Percentiles rank a stretch among this genome's conserved stretches.
These are phyloP conservation scores for Hydrotaea cyrtoneurina DNA, from an alignment of 2,888 invertebrate species.

Conservation along the genomic window DNA sequence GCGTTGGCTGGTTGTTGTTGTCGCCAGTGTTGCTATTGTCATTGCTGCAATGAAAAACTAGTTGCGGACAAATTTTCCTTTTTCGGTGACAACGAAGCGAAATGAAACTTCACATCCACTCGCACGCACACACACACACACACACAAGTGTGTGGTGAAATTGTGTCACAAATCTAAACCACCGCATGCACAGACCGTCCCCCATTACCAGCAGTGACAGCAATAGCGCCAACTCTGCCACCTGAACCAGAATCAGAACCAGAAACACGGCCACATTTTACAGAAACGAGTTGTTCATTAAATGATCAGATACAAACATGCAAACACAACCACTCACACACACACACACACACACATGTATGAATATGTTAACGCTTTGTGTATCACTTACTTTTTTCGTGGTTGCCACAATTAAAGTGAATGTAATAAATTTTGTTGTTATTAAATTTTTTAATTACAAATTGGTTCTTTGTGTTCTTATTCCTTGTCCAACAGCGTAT, in stretches of 20 bases:
- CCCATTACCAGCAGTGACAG: neutral
- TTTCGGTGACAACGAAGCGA: slow-evolving; percentile 57
- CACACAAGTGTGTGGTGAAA: slow-evolving; percentile 53
- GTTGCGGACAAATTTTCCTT: slow-evolving; percentile 61
- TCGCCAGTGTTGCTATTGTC: neutral
- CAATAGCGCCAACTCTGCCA: neutral
- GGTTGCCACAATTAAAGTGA: neutral
- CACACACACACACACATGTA: neutral
- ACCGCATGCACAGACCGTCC: neutral
- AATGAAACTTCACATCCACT: neutral
- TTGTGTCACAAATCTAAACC: slow-evolving; percentile 62
- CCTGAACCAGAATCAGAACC: slow-evolving; percentile 14
- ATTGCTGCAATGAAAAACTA: slow-evolving; percentile 54
- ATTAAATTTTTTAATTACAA: slow-evolving; percentile 18
- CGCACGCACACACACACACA: neutral
- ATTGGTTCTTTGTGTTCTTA: neutral
- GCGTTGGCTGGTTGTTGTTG: slow-evolving; percentile 26
- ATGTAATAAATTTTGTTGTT: neutral
- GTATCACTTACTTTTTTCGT: neutral
- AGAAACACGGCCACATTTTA: slow-evolving; percentile 6
- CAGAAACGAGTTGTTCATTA: slow-evolving; percentile 25
- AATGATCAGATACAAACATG: neutral
- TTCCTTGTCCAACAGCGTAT: no score
- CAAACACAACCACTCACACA: neutral
- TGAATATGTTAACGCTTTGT: neutral